Evolutionary conservation across 2,113 vertebrate species (phyloP).

Genomic region (Phyllopteryx taeniolatus): DNA sequence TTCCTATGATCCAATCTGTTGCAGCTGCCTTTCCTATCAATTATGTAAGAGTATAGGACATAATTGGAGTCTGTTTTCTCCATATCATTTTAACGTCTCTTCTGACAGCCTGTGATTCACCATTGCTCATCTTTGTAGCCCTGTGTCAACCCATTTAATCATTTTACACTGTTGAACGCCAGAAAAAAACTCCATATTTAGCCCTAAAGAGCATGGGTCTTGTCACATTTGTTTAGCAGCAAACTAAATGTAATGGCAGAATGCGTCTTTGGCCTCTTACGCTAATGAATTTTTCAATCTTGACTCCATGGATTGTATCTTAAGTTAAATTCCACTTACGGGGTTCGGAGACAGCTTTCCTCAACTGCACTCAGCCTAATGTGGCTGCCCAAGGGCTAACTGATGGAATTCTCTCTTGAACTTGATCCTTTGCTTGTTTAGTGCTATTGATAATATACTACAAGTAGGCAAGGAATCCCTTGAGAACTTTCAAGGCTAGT

Average conservation of each 20-base stretch:
- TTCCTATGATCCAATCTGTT: conserved; percentile 9
- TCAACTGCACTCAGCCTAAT: conserved; percentile 22
- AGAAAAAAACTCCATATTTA: conserved; percentile 1
- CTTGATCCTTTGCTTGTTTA: conserved; percentile 46
- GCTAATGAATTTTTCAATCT: conserved; percentile 56
- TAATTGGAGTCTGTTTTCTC: conserved; percentile 13
- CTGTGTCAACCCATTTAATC: background rate
- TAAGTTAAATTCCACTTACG: conserved; percentile 35
- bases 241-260: conserved; percentile 37
- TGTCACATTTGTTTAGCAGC: conserved; percentile 58
- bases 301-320: conserved; percentile 8
- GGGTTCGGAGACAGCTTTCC: conserved; percentile 21
- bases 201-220: conserved; percentile 29
- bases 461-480: conserved; percentile 33
- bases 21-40: conserved; percentile 13
- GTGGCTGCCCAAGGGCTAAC: conserved; percentile 34
- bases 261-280: conserved; percentile 23
- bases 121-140: background rate
- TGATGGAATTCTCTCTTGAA: conserved; percentile 53
- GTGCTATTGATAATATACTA: conserved; percentile 30
- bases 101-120: conserved; percentile 8
- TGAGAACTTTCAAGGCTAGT: conserved; percentile 13
- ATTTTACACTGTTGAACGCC: conserved; percentile 15
- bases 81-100: conserved; percentile 6
- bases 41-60: background rate